These are phyloP conservation scores for Drosophila kohkoa DNA, from an alignment of 1,140 invertebrate species.

Conservation along the genomic window DNA sequence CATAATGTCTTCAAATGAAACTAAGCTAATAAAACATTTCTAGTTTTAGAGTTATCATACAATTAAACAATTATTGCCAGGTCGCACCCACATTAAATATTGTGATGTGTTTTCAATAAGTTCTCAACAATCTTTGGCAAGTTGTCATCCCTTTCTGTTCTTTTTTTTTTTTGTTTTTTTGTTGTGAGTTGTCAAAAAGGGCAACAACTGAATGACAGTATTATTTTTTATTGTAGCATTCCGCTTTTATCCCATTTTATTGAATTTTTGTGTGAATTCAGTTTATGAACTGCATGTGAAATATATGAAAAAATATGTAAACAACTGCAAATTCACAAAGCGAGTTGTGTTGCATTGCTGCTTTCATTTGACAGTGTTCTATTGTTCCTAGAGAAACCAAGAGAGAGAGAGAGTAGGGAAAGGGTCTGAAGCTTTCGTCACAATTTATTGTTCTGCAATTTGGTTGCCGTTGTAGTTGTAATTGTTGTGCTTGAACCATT, in stretches of 20 bases:
- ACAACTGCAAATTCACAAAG: constrained; percentile 13
- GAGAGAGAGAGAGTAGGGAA: background rate
- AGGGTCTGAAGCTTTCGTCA: background rate
- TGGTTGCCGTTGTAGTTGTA: background rate
- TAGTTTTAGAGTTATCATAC: no score
- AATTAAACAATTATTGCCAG: no score
- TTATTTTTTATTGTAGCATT: background rate
- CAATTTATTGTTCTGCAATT: background rate
- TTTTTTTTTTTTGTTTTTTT: background rate
- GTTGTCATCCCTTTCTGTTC: constrained; percentile 10
- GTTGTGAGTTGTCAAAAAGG: constrained; percentile 25
- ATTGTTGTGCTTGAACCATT: constrained; percentile 25
- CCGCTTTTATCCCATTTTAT: constrained; percentile 1
- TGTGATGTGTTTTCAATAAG: constrained; percentile 7
- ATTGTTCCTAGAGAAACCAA: constrained; percentile 1
- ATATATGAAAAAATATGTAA: constrained; percentile 9
- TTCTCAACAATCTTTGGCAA: constrained; percentile 12
- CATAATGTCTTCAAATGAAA: no score
- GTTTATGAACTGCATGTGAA: constrained; percentile 5
- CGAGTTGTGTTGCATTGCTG: background rate
- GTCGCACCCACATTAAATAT: background rate
- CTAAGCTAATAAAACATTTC: no score
- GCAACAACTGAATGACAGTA: constrained; percentile 15
- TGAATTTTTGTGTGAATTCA: constrained; percentile 6
- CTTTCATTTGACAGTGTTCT: background rate